Evolutionary conservation across 2,113 vertebrate genomes (phyloP).

Genomic region (Corythoichthys haematopterus): DNA sequence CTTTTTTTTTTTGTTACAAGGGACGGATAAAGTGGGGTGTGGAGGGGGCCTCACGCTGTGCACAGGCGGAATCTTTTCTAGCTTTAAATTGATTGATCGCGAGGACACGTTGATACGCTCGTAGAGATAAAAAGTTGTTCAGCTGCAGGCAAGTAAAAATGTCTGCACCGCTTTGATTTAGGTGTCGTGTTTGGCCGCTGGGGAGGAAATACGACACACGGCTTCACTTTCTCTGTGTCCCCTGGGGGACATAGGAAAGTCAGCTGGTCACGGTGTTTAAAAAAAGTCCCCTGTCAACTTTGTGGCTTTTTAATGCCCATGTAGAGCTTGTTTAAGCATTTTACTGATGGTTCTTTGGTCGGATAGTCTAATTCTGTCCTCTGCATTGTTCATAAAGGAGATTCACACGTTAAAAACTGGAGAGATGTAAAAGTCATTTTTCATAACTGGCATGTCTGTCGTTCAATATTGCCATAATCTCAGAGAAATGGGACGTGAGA

Average conservation of each 20-base stretch:
- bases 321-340: constrained; percentile 27
- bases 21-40: neutral
- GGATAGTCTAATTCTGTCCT: constrained; percentile 13
- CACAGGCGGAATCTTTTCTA: constrained; percentile 18
- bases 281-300: constrained; percentile 1
- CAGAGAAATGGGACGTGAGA: too few relatives aligned
- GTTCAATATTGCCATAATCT: neutral
- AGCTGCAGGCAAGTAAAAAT: constrained; percentile 34
- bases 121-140: constrained; percentile 60
- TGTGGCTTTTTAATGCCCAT: constrained; percentile 2
- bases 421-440: neutral
- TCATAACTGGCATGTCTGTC: neutral
- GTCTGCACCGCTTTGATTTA: constrained; percentile 20
- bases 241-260: constrained; percentile 17
- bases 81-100: constrained; percentile 60
- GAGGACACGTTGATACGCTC: constrained; percentile 57
- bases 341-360: constrained; percentile 14
- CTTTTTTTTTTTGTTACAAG: constrained; percentile 8
- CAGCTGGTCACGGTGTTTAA: constrained; percentile 10
- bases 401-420: constrained; percentile 23
- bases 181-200: constrained; percentile 24
- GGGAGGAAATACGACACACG: constrained; percentile 34
- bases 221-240: constrained; percentile 24
- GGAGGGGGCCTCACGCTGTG: neutral
- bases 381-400: neutral